These are phyloP conservation scores for Bombus picipes DNA, from an alignment of 1,140 invertebrate genomes.

Conservation along the genomic window DNA sequence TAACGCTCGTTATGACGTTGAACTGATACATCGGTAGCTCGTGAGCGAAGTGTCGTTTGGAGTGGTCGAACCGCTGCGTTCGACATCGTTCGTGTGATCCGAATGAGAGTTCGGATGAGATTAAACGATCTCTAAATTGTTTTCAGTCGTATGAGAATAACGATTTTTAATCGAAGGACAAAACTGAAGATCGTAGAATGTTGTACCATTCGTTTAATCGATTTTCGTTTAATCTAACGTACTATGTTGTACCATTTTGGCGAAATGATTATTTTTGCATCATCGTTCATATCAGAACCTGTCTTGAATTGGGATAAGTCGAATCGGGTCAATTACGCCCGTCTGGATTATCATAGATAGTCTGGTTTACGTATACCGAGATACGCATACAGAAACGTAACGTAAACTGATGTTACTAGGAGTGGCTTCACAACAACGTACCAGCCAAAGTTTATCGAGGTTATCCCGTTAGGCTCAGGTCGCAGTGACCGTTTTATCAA, in stretches of 20 bases:
- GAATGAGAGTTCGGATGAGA: no score
- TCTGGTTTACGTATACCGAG: no score
- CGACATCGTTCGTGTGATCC: neutral
- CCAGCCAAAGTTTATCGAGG: constrained; percentile 59
- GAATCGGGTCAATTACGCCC: constrained; percentile 48
- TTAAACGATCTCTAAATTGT: no score
- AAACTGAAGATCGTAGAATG: no score
- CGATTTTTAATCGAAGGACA: no score
- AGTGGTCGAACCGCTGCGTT: no score
- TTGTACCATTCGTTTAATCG: no score
- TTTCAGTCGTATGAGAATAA: no score
- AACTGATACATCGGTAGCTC: neutral
- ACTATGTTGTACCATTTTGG: no score
- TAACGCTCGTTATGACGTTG: constrained; percentile 7
- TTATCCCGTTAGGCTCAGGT: constrained; percentile 61
- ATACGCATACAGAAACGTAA: neutral
- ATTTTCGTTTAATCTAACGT: no score
- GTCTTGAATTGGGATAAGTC: constrained; percentile 36
- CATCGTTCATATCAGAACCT: neutral
- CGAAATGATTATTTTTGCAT: neutral
- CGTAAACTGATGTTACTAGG: constrained; percentile 43
- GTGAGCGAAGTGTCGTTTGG: neutral
- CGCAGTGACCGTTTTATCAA: constrained; percentile 46
- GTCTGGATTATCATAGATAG: neutral
- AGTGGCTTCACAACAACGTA: constrained; percentile 46